These are phyloP conservation scores for Proisotoma minuta DNA, from an alignment of 2,888 invertebrate species.

Conservation along the genomic window DNA sequence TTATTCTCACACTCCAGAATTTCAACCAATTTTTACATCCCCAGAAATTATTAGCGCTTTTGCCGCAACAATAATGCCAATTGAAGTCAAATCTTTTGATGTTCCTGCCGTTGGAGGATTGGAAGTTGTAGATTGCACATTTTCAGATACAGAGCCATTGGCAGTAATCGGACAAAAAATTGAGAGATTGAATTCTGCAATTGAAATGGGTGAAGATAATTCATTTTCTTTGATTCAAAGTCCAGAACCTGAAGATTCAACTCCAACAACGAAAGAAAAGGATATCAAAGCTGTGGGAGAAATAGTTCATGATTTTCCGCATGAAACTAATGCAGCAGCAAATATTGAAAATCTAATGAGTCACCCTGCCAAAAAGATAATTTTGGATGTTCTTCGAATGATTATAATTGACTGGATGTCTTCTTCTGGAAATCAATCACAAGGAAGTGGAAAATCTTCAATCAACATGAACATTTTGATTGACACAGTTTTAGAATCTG, in stretches of 20 bases:
- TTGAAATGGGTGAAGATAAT: constrained; percentile 3
- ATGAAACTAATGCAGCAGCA: background rate
- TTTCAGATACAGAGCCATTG: constrained; percentile 20
- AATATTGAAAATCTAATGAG: constrained; percentile 58
- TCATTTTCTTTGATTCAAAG: background rate
- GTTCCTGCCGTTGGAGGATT: no score
- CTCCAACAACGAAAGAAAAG: no score
- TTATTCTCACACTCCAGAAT: constrained; percentile 91
- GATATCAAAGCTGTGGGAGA: constrained; percentile 1
- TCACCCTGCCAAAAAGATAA: constrained; percentile 79
- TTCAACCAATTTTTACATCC: constrained; percentile 85
- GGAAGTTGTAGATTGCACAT: constrained; percentile 25
- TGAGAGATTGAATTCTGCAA: constrained; percentile 7
- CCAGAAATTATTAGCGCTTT: constrained; percentile 82
- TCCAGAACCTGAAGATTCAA: background rate
- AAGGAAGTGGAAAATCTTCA: constrained; percentile 54
- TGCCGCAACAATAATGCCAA: constrained; percentile 78
- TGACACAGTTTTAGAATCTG: constrained; percentile 78
- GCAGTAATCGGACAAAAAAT: constrained; percentile 14
- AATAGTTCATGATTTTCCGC: constrained; percentile 14
- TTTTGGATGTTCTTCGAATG: constrained; percentile 89
- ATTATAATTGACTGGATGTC: constrained; percentile 91
- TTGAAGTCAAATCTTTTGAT: constrained; percentile 28
- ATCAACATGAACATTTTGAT: constrained; percentile 58
- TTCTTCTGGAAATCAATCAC: constrained; percentile 68